These are phyloP conservation scores for Scrobipalpa atriplicella DNA, from an alignment of 2,888 invertebrate species.

Conservation along the genomic window DNA sequence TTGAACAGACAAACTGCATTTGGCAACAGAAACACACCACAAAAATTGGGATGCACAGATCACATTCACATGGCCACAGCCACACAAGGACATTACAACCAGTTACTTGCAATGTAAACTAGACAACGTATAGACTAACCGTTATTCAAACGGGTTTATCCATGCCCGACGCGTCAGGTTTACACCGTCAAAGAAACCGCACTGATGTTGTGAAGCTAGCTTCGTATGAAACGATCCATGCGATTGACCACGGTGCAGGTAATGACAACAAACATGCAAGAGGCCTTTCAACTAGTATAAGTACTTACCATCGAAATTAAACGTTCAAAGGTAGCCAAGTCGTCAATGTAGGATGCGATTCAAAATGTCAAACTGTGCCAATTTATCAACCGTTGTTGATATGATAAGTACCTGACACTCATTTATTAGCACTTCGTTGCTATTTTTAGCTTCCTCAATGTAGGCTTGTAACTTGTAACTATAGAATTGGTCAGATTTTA, in stretches of 20 bases:
- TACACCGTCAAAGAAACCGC: conserved; percentile 34
- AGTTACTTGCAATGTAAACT: conserved; percentile 12
- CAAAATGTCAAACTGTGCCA: too few relatives aligned
- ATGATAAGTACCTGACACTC: too few relatives aligned
- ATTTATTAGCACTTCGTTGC: too few relatives aligned
- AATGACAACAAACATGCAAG: conserved; percentile 2
- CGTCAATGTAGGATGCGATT: not conserved
- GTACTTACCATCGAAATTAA: not conserved
- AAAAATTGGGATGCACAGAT: conserved; percentile 2
- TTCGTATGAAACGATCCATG: conserved; percentile 15
- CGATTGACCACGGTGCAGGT: conserved; percentile 24
- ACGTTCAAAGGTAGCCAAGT: not conserved
- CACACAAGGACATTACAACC: conserved; percentile 19
- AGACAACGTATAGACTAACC: conserved; percentile 20
- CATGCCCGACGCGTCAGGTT: conserved; percentile 37
- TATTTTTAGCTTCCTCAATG: too few relatives aligned
- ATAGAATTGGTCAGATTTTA: too few relatives aligned
- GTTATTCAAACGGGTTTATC: conserved; percentile 32
- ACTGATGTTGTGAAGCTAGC: conserved; percentile 35
- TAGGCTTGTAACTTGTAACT: too few relatives aligned
- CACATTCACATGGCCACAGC: conserved; percentile 7
- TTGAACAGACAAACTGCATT: not conserved
- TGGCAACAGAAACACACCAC: not conserved
- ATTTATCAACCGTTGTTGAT: too few relatives aligned
- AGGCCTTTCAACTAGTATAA: not conserved